Conservation (phyloP, 2,888 invertebrate species). For the Melikaiella ostensackeni region DNA sequence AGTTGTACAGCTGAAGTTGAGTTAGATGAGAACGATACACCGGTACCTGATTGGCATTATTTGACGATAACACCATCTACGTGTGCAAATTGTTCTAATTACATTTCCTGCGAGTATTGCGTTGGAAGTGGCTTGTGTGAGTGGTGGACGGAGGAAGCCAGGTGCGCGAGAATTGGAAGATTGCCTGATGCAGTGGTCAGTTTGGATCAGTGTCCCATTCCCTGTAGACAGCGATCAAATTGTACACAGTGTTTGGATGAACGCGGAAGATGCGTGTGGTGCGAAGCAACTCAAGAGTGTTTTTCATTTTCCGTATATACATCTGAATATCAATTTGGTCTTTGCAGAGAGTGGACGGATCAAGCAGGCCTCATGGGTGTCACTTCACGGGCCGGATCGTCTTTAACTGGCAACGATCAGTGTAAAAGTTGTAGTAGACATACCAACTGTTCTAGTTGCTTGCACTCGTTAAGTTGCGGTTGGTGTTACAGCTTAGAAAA, state of each 20-base stretch:
- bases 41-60: conserved; percentile 85
- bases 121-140: conserved; percentile 87
- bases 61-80: conserved; percentile 89
- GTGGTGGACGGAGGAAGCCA: conserved; percentile 94
- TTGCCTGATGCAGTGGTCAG: conserved; percentile 83
- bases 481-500: conserved; percentile 95
- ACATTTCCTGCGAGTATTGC: conserved; percentile 92
- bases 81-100: conserved; percentile 93
- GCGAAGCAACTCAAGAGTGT: conserved; percentile 93
- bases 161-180: conserved; percentile 89
- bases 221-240: conserved; percentile 87
- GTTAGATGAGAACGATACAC: conserved; percentile 78
- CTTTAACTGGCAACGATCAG: conserved; percentile 79
- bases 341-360: conserved; percentile 96
- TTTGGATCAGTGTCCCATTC: conserved; percentile 85
- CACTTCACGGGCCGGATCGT: conserved; percentile 69
- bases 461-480: conserved; percentile 92
- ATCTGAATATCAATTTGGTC: conserved; percentile 94
- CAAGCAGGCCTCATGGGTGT: conserved; percentile 80
- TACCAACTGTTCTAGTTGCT: conserved; percentile 87
- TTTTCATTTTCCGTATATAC: conserved; percentile 98
- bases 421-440: conserved; percentile 90
- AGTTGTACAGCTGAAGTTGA: conserved; percentile 80
- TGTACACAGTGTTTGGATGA: conserved; percentile 92
- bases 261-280: conserved; percentile 95